phyloP scores from a whole-genome alignment of 2,797 vertebrate genomes.

The Sphaeramia orbicularis region DNA sequence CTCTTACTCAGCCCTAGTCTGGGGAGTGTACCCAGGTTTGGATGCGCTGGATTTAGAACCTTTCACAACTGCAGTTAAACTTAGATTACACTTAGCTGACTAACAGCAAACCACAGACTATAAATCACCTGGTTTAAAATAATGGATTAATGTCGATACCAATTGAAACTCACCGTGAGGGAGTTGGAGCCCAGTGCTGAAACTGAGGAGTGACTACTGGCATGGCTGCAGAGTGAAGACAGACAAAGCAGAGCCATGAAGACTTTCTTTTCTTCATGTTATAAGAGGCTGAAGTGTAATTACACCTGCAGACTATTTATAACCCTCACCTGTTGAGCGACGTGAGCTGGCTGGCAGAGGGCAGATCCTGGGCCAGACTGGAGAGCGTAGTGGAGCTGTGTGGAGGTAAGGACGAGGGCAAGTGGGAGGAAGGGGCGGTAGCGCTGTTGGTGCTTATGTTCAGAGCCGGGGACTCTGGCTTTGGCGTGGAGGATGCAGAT shows the following conservation, averaged over 20 bases:
- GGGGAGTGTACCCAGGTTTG: too few species aligned
- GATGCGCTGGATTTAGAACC: too few species aligned
- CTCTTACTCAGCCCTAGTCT: too few species aligned
- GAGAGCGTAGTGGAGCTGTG: conserved; percentile 85
- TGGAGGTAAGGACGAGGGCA: conserved; percentile 84
- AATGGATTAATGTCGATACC: too few species aligned
- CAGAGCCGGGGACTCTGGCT: conserved; percentile 90
- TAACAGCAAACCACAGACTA: too few species aligned
- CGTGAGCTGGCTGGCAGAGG: conserved; percentile 87
- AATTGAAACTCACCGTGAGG: conserved; percentile 84
- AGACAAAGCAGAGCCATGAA: conserved; percentile 43
- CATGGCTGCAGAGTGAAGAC: conserved; percentile 83
- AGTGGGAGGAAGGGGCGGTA: conserved; percentile 83
- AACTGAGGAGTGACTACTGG: conserved; percentile 89
- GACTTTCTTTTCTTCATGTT: not conserved
- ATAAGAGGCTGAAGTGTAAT: not conserved
- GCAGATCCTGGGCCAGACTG: conserved; percentile 88
- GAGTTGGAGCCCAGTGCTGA: conserved; percentile 87
- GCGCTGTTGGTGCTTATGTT: conserved; percentile 84
- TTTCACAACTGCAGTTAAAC: too few species aligned
- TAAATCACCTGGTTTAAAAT: not conserved
- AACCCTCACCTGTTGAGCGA: conserved; percentile 90
- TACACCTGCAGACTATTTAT: not conserved
- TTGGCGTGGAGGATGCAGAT: conserved; percentile 88
- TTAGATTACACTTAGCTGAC: too few species aligned